phyloP scores from a whole-genome alignment of 2,888 invertebrate species.

The Andrena flavipes region DNA sequence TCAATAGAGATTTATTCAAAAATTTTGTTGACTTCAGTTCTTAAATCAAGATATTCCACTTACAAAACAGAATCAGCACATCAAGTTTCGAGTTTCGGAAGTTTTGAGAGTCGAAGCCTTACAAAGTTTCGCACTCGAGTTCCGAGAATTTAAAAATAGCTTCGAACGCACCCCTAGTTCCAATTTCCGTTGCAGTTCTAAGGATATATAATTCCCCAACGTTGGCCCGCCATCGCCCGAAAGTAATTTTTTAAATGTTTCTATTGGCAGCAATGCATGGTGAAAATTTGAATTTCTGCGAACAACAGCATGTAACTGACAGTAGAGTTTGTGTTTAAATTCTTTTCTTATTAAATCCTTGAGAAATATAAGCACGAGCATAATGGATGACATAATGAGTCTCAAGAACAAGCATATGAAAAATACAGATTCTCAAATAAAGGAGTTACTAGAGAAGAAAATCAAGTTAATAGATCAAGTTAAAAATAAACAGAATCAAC shows the following conservation, averaged over 20 bases:
- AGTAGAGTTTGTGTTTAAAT: background rate
- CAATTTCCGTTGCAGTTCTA: background rate
- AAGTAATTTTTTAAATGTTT: background rate
- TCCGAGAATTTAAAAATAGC: no score
- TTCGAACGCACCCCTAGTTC: no score
- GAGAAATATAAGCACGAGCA: background rate
- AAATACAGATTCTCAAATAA: conserved; percentile 15
- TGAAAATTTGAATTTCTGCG: conserved; percentile 1
- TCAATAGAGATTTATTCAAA: no score
- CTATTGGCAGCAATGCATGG: conserved; percentile 8
- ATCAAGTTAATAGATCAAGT: conserved; percentile 15
- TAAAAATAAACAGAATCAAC: conserved; percentile 23
- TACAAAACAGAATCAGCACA: no score
- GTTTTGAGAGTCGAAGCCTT: no score
- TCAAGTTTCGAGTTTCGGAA: no score
- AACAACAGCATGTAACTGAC: background rate
- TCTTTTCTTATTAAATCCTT: background rate
- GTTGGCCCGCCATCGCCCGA: background rate
- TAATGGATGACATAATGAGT: conserved; percentile 39
- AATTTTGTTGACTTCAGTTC: no score
- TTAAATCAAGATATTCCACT: no score
- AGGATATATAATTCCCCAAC: background rate
- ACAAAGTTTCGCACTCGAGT: no score
- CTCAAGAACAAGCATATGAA: conserved; percentile 37
- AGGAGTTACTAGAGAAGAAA: conserved; percentile 23